Base-by-base conservation (phyloP, 2,113 vertebrate genomes). In the Vidua chalybeata region DNA sequence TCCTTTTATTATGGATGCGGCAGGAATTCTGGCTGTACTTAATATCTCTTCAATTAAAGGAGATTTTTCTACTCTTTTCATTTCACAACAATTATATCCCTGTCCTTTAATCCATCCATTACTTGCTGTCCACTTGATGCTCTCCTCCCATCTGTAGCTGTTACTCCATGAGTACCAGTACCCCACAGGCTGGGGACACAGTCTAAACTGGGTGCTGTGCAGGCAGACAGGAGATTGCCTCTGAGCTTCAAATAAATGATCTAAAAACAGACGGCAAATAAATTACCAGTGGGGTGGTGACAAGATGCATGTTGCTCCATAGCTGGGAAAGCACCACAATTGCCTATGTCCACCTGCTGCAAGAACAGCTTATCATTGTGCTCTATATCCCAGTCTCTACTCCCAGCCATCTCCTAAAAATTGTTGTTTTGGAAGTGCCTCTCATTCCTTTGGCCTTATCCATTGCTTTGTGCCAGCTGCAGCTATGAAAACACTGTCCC, bases 141-240 rank as follows among this genome's bases (percentile, higher is more conserved):
- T 83, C 11, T 94, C 20, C 58, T 61, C 9, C 30, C 43, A 45
- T 45, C 55, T 49, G 41, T 61, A 62, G 55, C 28, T 84, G 23
- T n/a, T n/a, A 55, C 15, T 55, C 39, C 48, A 27, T 59, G 33
- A 74, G 16, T 49, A 77, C 15, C 13, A 89, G 22, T 18, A 54
- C 20, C 23, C 15, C 35, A 19, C 4, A 66, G 63, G 8, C 0
- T 51, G 22, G 6, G 10, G 3, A 18, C 58, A 74, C 17, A 14
- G 7, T 11, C 9, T 84, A 18, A 77, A 41, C 10, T 30, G 26
- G 1, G 18, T 55, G 46, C 51, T 59, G 26, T 45, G 7, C 23
- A 39, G 16, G 15, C 35, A 63, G 35, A 26, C 48, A 81, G 52
- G 28, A 81, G 37, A 6, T 26, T 86, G 9, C 19, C 68, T 81